A percentile compares a stretch with the other conserved stretches of the same genome.
Conservation (phyloP, 2,113 vertebrate genomes). For the Embiotoca jacksoni region DNA sequence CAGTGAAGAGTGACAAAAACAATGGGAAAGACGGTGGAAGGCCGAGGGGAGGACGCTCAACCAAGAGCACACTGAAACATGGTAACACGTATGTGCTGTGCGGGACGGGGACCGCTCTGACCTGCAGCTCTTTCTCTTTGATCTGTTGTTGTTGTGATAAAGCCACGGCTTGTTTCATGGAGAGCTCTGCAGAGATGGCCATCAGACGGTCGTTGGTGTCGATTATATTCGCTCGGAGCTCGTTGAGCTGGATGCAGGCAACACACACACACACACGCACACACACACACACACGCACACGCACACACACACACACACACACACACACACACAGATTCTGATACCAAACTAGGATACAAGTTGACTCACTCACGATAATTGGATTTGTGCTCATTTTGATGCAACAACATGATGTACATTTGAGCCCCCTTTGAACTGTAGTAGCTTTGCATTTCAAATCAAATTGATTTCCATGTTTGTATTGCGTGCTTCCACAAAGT, state of each 20-base stretch:
- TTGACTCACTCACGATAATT: too few relatives aligned
- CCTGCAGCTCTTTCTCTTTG: constrained; percentile 85
- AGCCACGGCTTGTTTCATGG: constrained; percentile 88
- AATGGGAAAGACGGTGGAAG: constrained; percentile 23
- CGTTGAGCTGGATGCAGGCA: constrained; percentile 81
- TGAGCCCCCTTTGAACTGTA: too few relatives aligned
- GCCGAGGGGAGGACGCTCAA: background rate
- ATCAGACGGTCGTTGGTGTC: constrained; percentile 84
- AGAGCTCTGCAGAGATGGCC: constrained; percentile 89
- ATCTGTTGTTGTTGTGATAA: constrained; percentile 89
- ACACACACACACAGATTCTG: background rate
- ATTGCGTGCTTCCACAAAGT: constrained; percentile 12
- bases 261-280: constrained; percentile 3
- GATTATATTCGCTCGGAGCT: constrained; percentile 84
- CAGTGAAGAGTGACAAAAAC: constrained; percentile 28
- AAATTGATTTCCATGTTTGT: too few relatives aligned
- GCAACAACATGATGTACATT: background rate
- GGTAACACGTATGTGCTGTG: background rate
- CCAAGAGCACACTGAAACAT: background rate
- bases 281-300: too few relatives aligned
- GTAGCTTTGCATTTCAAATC: too few relatives aligned
- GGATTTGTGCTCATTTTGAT: background rate
- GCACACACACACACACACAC: too few relatives aligned
- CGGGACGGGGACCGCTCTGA: constrained; percentile 41
- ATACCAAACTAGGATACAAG: too few relatives aligned